Conservation (phyloP, 1,140 invertebrate species). For the Drosophila ambigua region DNA sequence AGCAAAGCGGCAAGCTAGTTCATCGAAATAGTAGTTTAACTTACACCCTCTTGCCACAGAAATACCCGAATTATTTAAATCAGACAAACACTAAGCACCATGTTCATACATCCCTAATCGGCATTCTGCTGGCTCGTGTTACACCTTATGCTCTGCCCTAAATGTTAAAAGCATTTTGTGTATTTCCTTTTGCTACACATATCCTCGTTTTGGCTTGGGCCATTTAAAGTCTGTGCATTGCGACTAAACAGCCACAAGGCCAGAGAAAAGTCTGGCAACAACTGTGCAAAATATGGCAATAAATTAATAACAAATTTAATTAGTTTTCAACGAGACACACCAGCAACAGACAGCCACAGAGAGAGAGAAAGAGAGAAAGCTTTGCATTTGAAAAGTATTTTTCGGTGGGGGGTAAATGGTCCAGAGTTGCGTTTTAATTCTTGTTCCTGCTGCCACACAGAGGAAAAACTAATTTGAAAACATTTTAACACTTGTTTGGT, state of each 20-base stretch:
- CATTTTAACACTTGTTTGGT: constrained; percentile 78
- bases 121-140: too few relatives aligned
- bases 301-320: constrained; percentile 75
- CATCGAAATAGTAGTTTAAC: too few relatives aligned
- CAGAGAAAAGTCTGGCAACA: constrained; percentile 20
- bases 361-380: background rate
- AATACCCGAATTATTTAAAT: too few relatives aligned
- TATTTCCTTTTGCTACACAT: background rate
- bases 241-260: background rate
- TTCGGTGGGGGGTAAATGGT: constrained; percentile 5
- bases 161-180: too few relatives aligned
- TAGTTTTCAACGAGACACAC: constrained; percentile 52
- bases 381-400: constrained; percentile 51
- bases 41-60: too few relatives aligned
- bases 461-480: constrained; percentile 79
- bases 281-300: constrained; percentile 52
- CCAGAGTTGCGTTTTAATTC: constrained; percentile 59
- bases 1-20: too few relatives aligned
- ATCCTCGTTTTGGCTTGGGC: background rate
- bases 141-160: too few relatives aligned
- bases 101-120: too few relatives aligned
- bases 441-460: constrained; percentile 36
- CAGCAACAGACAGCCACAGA: constrained; percentile 12
- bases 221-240: too few relatives aligned
- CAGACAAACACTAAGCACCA: too few relatives aligned